phyloP scores from a whole-genome alignment of 2,797 vertebrate genomes.

The Micrastur ruficollis region DNA sequence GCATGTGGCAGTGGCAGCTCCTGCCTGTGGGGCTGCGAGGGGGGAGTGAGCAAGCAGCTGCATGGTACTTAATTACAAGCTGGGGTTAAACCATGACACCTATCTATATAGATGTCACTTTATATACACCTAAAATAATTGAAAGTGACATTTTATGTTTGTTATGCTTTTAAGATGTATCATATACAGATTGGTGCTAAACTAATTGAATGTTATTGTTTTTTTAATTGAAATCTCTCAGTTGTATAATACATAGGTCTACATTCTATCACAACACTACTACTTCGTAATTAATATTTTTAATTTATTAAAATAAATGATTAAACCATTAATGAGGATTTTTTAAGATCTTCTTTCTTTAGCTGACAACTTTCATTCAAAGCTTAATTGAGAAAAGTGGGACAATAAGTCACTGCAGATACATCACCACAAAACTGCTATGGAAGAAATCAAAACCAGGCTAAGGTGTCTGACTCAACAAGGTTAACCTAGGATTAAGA shows the following conservation, averaged over 20 bases:
- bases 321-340: neutral
- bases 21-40: too few relatives aligned
- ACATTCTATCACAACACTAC: neutral
- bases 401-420: neutral
- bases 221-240: neutral
- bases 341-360: neutral
- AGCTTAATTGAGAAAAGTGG: neutral
- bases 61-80: too few relatives aligned
- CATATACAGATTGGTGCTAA: neutral
- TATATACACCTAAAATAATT: neutral
- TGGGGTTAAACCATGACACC: too few relatives aligned
- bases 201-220: neutral
- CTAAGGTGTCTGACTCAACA: neutral
- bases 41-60: too few relatives aligned
- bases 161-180: neutral
- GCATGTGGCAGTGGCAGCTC: too few relatives aligned
- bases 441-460: neutral
- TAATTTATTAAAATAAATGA: neutral
- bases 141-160: neutral
- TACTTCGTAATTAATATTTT: neutral
- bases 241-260: neutral
- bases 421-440: neutral
- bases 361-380: neutral
- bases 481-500: neutral
- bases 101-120: neutral